These are phyloP conservation scores for Pandion haliaetus DNA, from an alignment of 2,113 vertebrate genomes.

Conservation along the genomic window DNA sequence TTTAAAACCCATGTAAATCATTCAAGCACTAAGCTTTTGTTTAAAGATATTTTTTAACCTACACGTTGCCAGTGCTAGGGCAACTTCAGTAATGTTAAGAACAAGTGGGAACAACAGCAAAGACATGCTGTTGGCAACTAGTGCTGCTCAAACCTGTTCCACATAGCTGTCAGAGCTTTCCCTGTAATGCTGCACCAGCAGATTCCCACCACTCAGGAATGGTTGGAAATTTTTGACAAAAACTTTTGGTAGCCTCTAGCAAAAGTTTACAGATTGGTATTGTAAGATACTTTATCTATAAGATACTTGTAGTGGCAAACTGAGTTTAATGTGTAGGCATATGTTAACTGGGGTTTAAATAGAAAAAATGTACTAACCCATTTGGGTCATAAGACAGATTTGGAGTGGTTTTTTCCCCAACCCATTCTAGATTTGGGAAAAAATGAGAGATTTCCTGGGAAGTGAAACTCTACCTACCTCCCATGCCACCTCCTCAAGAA, in stretches of 20 bases:
- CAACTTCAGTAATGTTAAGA: background rate
- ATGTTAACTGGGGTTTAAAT: background rate
- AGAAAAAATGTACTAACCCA: background rate
- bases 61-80: background rate
- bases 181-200: background rate
- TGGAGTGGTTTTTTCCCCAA: background rate
- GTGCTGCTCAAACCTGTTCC: background rate
- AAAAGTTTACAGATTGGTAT: background rate
- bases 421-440: background rate
- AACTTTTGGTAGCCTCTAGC: background rate
- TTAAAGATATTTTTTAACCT: background rate
- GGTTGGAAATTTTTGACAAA: background rate
- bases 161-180: background rate
- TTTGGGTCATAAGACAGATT: background rate
- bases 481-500: background rate
- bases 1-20: background rate
- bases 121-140: background rate
- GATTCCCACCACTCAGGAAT: background rate
- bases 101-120: background rate
- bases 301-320: background rate
- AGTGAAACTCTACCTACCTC: background rate
- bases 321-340: background rate
- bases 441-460: background rate
- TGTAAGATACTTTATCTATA: background rate
- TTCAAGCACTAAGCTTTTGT: background rate